Conservation (phyloP, 2,888 invertebrate genomes). For the Nymphalis urticae region DNA sequence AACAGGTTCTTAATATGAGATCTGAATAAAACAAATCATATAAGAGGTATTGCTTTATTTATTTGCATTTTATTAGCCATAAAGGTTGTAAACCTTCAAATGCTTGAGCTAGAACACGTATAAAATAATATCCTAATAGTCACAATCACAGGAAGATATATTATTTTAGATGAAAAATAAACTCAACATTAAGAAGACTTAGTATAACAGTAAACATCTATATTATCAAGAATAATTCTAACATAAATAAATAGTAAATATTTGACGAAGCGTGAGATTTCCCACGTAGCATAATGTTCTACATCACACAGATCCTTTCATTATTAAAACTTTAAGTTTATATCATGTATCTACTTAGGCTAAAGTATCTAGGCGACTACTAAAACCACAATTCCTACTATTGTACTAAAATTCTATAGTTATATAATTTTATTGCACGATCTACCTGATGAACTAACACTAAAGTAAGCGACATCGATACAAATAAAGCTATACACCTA, state of each 20-base stretch:
- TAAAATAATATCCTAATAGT: constrained; percentile 73
- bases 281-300: constrained; percentile 48
- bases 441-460: constrained; percentile 33
- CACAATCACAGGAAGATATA: constrained; percentile 77
- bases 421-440: constrained; percentile 37
- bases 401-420: constrained; percentile 30
- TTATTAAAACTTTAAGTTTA: constrained; percentile 24
- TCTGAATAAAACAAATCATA: constrained; percentile 17
- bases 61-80: constrained; percentile 75
- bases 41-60: constrained; percentile 71
- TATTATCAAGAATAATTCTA: constrained; percentile 34
- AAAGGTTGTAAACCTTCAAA: constrained; percentile 63
- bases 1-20: too few relatives aligned
- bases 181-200: constrained; percentile 51
- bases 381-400: constrained; percentile 52
- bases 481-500: constrained; percentile 57
- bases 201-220: constrained; percentile 36
- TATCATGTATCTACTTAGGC: constrained; percentile 49
- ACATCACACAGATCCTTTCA: constrained; percentile 48
- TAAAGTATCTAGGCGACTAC: constrained; percentile 61
- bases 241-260: constrained; percentile 20
- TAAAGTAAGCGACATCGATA: constrained; percentile 44
- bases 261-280: constrained; percentile 29
- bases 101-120: constrained; percentile 73
- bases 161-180: constrained; percentile 66